phyloP scores from a whole-genome alignment of 2,797 vertebrate species.

The Eulemur mongoz region DNA sequence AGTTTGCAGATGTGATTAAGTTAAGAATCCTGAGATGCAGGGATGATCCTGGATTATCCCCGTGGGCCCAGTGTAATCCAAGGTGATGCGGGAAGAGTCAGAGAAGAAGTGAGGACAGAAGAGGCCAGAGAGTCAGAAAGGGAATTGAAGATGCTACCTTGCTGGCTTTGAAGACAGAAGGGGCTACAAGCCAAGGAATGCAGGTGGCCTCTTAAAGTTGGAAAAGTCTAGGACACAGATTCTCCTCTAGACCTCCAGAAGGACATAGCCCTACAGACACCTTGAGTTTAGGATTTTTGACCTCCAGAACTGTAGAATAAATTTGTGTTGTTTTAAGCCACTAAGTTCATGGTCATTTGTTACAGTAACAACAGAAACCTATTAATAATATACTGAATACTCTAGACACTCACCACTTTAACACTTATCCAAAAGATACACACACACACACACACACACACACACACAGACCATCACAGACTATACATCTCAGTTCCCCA shows the following conservation, averaged over 20 bases:
- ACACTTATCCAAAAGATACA: neutral
- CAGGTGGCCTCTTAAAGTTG: neutral
- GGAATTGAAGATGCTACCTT: neutral
- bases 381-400: neutral
- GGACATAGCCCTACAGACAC: neutral
- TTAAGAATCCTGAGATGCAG: neutral
- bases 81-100: neutral
- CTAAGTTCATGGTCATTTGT: neutral
- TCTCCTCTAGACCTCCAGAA: neutral
- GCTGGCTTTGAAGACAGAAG: neutral
- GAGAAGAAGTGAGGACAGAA: neutral
- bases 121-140: neutral
- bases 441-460: neutral
- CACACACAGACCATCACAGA: neutral
- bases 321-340: neutral
- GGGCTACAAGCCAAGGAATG: neutral
- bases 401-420: neutral
- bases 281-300: neutral
- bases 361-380: neutral
- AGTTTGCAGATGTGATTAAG: neutral
- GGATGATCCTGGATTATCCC: neutral
- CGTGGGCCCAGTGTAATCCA: neutral
- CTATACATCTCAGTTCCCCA: neutral
- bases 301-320: neutral
- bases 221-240: neutral